Evolutionary conservation across 1,140 invertebrate genomes (phyloP).

Genomic region (Drosophila lini): DNA sequence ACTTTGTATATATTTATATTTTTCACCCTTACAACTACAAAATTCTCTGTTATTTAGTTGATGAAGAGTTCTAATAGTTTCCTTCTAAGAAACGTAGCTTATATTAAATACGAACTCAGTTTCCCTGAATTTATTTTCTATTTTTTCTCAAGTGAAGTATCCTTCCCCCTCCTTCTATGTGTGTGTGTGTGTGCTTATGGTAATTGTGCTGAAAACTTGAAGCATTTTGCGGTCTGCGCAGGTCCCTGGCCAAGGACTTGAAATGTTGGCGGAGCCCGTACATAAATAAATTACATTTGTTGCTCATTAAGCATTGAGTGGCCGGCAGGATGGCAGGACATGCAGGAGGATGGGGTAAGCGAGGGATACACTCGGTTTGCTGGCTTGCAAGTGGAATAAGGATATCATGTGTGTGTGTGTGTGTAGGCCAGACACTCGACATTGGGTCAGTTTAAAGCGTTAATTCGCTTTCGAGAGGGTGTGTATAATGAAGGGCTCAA

Average conservation of each 20-base stretch:
- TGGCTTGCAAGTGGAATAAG: constrained; percentile 14
- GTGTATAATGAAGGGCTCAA: constrained; percentile 54
- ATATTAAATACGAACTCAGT: neutral
- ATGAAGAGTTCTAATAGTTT: neutral
- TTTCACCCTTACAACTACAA: neutral
- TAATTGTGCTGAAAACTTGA: constrained; percentile 83
- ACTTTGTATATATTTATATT: neutral
- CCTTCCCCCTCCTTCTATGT: constrained; percentile 37
- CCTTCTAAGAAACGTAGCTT: neutral
- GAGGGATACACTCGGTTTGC: constrained; percentile 19
- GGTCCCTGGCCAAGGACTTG: constrained; percentile 40
- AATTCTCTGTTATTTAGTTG: neutral
- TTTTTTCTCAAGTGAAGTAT: neutral
- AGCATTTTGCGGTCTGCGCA: constrained; percentile 72
- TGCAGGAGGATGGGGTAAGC: neutral
- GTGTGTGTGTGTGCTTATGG: constrained; percentile 73
- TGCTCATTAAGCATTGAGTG: constrained; percentile 81
- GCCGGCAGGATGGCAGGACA: constrained; percentile 57
- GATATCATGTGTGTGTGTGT: constrained; percentile 15
- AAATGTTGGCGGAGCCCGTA: constrained; percentile 50
- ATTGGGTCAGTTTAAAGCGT: constrained; percentile 54
- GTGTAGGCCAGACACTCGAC: constrained; percentile 16
- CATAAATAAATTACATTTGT: constrained; percentile 82
- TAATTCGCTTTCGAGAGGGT: constrained; percentile 56
- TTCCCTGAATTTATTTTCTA: neutral